phyloP scores from a whole-genome alignment of 2,113 vertebrate genomes.

The Otis tarda region DNA sequence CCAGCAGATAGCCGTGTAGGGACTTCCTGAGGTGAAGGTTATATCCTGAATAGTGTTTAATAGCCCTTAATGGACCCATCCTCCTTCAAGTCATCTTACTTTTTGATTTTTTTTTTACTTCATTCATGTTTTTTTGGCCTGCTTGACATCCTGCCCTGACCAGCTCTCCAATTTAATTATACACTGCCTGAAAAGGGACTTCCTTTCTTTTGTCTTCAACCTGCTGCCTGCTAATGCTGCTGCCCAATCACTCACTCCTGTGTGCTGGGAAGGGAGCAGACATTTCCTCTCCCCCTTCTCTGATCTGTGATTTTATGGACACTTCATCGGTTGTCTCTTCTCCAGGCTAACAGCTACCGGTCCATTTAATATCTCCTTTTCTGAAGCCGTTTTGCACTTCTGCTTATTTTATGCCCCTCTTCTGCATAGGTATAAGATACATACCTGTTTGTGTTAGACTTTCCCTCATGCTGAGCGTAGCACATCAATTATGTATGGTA shows the following conservation, averaged over 20 bases:
- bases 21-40: conserved; percentile 27
- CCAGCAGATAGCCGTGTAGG: background rate
- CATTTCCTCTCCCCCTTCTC: background rate
- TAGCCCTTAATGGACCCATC: background rate
- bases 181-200: background rate
- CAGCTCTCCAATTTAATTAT: conserved; percentile 19
- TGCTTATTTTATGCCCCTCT: background rate
- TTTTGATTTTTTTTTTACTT: background rate
- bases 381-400: background rate
- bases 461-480: background rate
- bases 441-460: background rate
- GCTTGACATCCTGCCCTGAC: background rate
- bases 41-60: background rate
- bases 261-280: background rate
- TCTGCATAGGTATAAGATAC: background rate
- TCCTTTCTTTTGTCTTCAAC: conserved; percentile 18
- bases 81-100: background rate
- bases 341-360: background rate
- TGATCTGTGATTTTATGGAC: background rate
- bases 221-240: background rate
- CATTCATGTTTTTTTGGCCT: background rate
- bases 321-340: background rate
- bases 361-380: background rate
- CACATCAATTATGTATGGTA: background rate
- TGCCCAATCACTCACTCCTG: background rate